Base-by-base conservation (phyloP, 2,888 invertebrate genomes). In the Loripinus fragilis region DNA sequence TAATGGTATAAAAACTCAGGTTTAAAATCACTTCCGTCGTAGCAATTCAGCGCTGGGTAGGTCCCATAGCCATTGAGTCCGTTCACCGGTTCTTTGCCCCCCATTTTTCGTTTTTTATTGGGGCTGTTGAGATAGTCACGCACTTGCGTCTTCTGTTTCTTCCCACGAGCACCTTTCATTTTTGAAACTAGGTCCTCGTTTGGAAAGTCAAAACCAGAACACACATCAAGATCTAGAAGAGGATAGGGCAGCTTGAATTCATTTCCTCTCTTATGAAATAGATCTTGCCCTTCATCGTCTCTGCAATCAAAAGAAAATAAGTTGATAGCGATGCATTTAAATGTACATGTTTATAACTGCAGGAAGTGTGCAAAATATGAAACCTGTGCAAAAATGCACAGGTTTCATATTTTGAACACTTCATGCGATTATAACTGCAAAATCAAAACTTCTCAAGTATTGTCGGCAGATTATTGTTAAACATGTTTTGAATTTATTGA, bases 221-320 rank as follows among this genome's bases (percentile, higher is more conserved):
- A 92, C 78, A 92, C 88, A 72, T 92, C 91, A 55, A 93, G 89
- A 88, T 93, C 91, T 71, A 97, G 72, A 96, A 96, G 71, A 95
- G 99, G 95, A 94, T 99, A 99, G 93, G 98, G 98, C 74, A 98
- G 98, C 95, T 99, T 99, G 94, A 99, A 99, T 94, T 99, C 99
- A 97, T 98, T 98, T 8, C 99, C 99, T 85, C 99, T 95, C 94
- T 99, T 99, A 45, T 99, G 99, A 68, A 99, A 95, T 80, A 99
- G 95, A 94, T 99, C 99, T 85, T 98, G 96, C 17, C 99, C 99
- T 95, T 99, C 99, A 94, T 99, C 99, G 93, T 99, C 99, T 96
- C 98, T 98, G 87, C 12, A 87, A 71, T n/a, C n/a, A n/a, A n/a
- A n/a, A n/a, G n/a, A n/a, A n/a, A n/a, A n/a, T n/a, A n/a, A n/a